Conservation (phyloP, 2,888 invertebrate genomes). For the Schizaphis graminum region DNA sequence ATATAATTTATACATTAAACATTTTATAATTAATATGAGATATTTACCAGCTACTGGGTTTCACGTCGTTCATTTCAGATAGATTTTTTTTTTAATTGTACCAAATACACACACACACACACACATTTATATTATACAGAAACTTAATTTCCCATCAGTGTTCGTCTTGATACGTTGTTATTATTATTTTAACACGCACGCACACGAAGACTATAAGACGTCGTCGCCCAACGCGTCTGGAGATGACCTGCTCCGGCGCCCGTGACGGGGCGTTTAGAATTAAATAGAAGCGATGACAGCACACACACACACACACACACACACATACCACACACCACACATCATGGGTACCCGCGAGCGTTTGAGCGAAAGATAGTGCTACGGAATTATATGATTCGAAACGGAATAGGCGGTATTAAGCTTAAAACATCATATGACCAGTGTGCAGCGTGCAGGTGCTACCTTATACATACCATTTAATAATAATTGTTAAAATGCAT, state of each 20-base stretch:
- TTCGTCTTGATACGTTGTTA: not conserved
- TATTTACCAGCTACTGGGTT: not conserved
- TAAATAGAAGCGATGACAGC: constrained; percentile 36
- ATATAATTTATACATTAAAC: not conserved
- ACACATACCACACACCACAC: not conserved
- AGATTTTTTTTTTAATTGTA: not conserved
- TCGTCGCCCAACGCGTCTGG: not conserved
- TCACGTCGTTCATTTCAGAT: not conserved
- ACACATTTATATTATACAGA: not conserved
- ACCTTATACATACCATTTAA: not conserved
- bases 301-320: not conserved
- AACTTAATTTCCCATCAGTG: not conserved
- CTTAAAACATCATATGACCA: not conserved
- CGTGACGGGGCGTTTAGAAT: constrained; percentile 32
- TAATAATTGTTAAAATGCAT: not conserved
- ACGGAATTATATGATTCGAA: not conserved
- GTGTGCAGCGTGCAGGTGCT: not conserved
- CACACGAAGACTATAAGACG: not conserved
- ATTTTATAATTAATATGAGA: too few species aligned
- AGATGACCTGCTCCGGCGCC: constrained; percentile 11
- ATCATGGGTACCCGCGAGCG: not conserved
- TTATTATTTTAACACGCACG: constrained; percentile 23
- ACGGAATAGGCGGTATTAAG: not conserved
- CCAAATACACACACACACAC: too few species aligned
- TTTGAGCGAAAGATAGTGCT: not conserved